phyloP scores from a whole-genome alignment of 2,888 invertebrate species.

The Eristalis pertinax region DNA sequence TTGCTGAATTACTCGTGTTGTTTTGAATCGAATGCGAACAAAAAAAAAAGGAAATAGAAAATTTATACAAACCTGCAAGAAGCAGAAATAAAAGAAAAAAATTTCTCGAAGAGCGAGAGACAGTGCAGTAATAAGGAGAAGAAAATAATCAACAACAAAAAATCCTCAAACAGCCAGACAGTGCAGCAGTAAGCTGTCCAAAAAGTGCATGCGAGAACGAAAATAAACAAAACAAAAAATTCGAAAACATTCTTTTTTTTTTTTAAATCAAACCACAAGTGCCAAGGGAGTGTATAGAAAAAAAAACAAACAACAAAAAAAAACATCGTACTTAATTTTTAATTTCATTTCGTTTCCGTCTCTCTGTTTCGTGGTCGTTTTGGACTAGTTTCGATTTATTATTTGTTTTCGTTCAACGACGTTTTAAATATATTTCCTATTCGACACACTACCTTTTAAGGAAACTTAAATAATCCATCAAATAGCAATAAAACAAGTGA shows the following conservation, averaged over 20 bases:
- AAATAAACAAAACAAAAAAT: background rate
- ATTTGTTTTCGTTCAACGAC: conserved; percentile 11
- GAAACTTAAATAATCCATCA: conserved; percentile 11
- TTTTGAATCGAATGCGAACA: conserved; percentile 7
- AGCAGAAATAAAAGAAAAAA: too few relatives aligned
- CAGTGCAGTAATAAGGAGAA: too few relatives aligned
- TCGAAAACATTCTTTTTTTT: background rate
- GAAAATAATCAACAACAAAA: too few relatives aligned
- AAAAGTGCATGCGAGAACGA: background rate
- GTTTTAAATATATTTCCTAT: background rate
- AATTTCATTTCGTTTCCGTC: conserved; percentile 17
- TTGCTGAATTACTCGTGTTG: conserved; percentile 3
- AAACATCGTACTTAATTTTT: conserved; percentile 1
- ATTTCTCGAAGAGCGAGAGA: too few relatives aligned
- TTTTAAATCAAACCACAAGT: conserved; percentile 61
- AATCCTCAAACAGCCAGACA: too few relatives aligned
- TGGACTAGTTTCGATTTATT: conserved; percentile 38
- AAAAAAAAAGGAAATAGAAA: background rate
- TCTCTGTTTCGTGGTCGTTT: conserved; percentile 43
- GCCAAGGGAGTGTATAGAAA: conserved; percentile 63
- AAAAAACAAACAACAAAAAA: background rate
- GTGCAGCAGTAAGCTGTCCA: too few relatives aligned
- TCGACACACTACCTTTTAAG: conserved; percentile 46
- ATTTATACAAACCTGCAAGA: background rate
- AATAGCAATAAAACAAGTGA: conserved; percentile 67